Base-by-base conservation (phyloP, 2,113 vertebrate species). In the Echinops telfairi region DNA sequence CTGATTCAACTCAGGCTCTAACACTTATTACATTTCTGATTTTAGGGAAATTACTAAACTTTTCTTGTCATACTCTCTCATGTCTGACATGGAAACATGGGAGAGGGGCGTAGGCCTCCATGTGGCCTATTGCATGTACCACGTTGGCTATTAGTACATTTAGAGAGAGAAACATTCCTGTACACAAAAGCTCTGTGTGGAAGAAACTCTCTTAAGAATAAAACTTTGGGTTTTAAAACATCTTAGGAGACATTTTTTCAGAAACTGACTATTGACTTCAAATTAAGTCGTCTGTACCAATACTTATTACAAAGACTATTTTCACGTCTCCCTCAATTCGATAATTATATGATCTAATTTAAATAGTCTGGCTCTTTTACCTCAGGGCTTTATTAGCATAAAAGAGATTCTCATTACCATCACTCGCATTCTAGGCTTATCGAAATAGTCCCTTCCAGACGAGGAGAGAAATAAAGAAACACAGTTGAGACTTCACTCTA, bases 281-380 rank as follows among this genome's bases (percentile, higher is more conserved):
- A 95, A 93, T 75, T 83, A 25, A 89, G 6, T 29, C 20, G 33
- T 5, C 75, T 96, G 78, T 22, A 89, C 93, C 93, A 94, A 73
- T 73, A 58, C 53, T 84, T 95, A 89, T 40, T 87, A 66, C 20
- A 77, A 94, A 86, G 43, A 0, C 0, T 47, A 78, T 75, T 92
- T 95, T 76, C 84, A 87, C 82, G 53, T 64, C 29, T 78, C 1
- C 62, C 25, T 90, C 87, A 92, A 11, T 3, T 84, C 6, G 17
- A 89, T 94, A 70, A 91, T 86, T 93, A 7, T 31, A 43, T 90
- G 70, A 53, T 86, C 60, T 80, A 95, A 82, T 53, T 96, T 93
- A 95, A 93, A 89, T 38, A 88, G 2, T 0, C 62, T 95, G 8
- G 68, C 10, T 60, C 19, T 96, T 97, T 94, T 33, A 85, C 20